phyloP scores from a whole-genome alignment of 2,888 invertebrate species.

The Tipula unca region DNA sequence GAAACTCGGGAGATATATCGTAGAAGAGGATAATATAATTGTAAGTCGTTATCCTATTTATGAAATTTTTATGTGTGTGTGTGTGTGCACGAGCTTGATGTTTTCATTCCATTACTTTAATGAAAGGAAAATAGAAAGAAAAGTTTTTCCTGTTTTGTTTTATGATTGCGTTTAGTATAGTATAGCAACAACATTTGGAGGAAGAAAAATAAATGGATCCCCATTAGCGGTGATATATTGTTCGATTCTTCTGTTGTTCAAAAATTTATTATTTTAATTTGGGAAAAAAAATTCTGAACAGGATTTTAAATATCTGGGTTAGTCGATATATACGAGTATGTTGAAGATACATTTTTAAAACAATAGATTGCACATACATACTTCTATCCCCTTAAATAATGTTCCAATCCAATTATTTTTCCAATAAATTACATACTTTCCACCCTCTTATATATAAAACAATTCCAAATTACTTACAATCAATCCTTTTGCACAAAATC shows the following conservation, averaged over 20 bases:
- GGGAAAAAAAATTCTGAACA: not conserved
- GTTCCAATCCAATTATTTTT: not conserved
- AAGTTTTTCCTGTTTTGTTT: not conserved
- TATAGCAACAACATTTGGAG: not conserved
- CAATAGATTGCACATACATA: not conserved
- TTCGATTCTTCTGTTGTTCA: not conserved
- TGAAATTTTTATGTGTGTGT: not conserved
- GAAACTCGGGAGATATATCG: not conserved
- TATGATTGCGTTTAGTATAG: not conserved
- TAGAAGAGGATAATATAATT: not conserved
- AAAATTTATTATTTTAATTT: constrained; percentile 4
- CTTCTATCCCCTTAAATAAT: not conserved
- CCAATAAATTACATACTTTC: not conserved
- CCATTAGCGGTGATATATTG: constrained; percentile 14
- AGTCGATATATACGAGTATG: not conserved
- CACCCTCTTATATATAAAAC: not conserved
- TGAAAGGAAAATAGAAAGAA: not conserved
- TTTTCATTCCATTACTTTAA: constrained; percentile 2
- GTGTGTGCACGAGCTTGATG: not conserved
- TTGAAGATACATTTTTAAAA: not conserved
- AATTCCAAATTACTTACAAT: not conserved
- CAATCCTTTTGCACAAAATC: not conserved
- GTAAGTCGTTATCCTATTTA: not conserved
- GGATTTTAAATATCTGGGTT: not conserved
- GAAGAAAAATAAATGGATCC: not conserved